Evolutionary conservation across 2,888 invertebrate genomes (phyloP), one percentile per base, ranked within the genome.

Genomic region (Hypomecis atomaria): DNA sequence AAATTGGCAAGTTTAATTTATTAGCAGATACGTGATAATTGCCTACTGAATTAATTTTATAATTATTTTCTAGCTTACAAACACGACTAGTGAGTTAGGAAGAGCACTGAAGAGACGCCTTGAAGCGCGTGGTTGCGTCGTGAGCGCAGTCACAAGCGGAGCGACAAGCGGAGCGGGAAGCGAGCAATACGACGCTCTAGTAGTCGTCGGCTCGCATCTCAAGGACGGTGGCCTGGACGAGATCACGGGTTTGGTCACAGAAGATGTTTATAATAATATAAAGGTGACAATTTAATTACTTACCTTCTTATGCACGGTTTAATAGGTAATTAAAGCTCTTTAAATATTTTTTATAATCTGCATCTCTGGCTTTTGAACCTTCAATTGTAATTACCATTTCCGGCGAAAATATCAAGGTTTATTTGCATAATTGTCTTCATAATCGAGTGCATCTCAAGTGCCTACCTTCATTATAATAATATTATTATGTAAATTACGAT

Each of bases 221-320:
- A 79, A 77, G 36, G 61, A 74, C 8, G 73, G 76, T 6, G 84
- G 82, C 6, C 66, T 92, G 48, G 79, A 86, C 23, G 86, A 83
- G 42, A 79, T 92, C 62, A 76, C 86, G 7, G 69, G 73, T 13
- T 69, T 89, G 7, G 86, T 92, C 7, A 78, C 82, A 9, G 84
- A 86, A 66, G 92, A 92, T 62, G 82, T 90, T 37, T 83, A 87
- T 74, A 71, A 75, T 59, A 91, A 92, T 78, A 81, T 92, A 73
- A 89, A 85, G 83, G 92, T 90, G 74, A 13, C 33, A 52, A 34
- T 37, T 42, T 23, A 23, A 23, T 23, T 23, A 23, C 23, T 23
- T 23, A 23, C 23, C 23, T 23, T 23, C 23, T 23, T 23, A 23
- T 23, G 23, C 3, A 23, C 23, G 23, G 3, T 23, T 23, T 23